Conservation (phyloP, 2,888 invertebrate genomes). For the Lithosia quadra region DNA sequence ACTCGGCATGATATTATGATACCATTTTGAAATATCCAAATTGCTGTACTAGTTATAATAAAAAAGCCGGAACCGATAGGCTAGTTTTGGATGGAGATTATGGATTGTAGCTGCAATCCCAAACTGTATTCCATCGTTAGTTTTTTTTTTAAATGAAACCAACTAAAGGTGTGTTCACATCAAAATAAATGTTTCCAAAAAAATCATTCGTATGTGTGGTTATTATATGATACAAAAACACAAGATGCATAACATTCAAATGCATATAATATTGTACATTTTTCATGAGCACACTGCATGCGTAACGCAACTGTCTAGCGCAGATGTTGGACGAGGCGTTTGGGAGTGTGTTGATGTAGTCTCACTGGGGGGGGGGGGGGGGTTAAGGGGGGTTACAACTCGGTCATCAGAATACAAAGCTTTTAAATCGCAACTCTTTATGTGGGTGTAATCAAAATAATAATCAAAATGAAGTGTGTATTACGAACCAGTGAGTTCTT, state of each 20-base stretch:
- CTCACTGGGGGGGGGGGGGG: not conserved
- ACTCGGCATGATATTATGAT: no score
- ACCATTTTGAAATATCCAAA: no score
- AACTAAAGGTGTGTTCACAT: not conserved
- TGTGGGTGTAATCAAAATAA: no score
- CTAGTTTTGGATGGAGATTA: no score
- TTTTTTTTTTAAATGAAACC: no score
- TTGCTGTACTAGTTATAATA: no score
- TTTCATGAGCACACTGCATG: slow-evolving; percentile 40
- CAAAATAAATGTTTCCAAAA: not conserved
- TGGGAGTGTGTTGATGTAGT: not conserved
- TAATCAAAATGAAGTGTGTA: no score
- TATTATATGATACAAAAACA: slow-evolving; percentile 6
- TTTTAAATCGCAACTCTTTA: no score
- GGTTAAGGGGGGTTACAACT: not conserved
- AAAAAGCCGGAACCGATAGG: no score
- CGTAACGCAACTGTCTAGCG: slow-evolving; percentile 41
- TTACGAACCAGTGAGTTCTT: no score
- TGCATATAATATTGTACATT: slow-evolving; percentile 3
- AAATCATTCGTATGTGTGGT: slow-evolving; percentile 1
- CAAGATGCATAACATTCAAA: slow-evolving; percentile 46
- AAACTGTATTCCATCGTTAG: no score
- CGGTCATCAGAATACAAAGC: not conserved
- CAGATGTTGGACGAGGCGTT: slow-evolving; percentile 22
- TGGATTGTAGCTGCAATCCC: no score